Evolutionary conservation across 2,888 invertebrate genomes (phyloP), one percentile per base, ranked within the genome.

Genomic region (Diarsia brunnea): DNA sequence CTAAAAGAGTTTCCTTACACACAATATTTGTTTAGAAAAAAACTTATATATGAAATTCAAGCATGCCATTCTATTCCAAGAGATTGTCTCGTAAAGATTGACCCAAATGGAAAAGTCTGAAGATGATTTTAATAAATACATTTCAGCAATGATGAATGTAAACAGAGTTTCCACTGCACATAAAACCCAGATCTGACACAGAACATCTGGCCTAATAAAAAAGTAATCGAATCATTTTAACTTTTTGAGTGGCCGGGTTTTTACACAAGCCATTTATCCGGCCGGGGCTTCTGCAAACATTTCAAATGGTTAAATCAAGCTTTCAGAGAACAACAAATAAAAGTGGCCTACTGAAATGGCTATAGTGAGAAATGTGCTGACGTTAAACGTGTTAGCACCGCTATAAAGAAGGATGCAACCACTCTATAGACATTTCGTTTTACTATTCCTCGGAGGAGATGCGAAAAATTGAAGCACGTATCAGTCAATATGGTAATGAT

Each of bases 1-100:
- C 91, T 93, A 93, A 93, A 92, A 93, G 93, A 90, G 91, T 93
- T 93, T 91, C 89, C 91, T 91, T 90, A 91, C 91, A 91, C 91
- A 90, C 91, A 89, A 91, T 92, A 92, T 91, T 91, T 92, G 89
- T 92, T 92, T 88, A 43, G n/a, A 63, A 86, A 87, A 90, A 86
- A 90, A 78, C 7, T 4, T 51, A 24, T 8, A 75, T 79, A 73
- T 79, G 31, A 80, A 75, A 73, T 81, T 77, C 11, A 60, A 11
- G 19, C 60, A 60, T 60, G 19, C 19, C 19, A 31, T 60, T 85
- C 85, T 87, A 85, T 83, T 81, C 58, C 73, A 73, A 79, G 82
- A 74, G 77, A 69, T 81, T 38, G 43, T 60, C 21, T 66, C 58
- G 73, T 73, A 82, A 72, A 79, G 51, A 43, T 58, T 77, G 63